Conservation (phyloP, 2,888 invertebrate genomes). For the Eucriotettix oculatus region DNA sequence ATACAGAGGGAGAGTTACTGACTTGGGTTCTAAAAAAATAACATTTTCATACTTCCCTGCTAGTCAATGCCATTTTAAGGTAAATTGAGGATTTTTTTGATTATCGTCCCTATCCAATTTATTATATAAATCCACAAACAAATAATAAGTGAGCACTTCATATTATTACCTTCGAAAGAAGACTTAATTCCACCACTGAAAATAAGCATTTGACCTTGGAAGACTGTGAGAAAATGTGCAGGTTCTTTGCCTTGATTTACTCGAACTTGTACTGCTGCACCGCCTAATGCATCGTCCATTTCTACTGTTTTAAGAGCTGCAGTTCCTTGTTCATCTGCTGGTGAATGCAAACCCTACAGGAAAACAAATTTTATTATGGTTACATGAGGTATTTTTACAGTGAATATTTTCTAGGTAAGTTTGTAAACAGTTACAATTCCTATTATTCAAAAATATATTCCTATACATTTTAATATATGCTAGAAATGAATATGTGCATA, state of each 20-base stretch:
- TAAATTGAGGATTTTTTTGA: not conserved
- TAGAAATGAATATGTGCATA: too few species aligned
- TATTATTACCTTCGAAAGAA: constrained; percentile 42
- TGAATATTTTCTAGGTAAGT: too few species aligned
- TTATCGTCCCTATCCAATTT: not conserved
- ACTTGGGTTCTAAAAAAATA: too few species aligned
- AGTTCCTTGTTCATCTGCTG: constrained; percentile 55
- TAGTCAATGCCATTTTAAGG: too few species aligned
- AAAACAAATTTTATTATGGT: too few species aligned
- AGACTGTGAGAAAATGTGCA: constrained; percentile 78
- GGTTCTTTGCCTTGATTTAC: constrained; percentile 82
- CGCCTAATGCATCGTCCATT: constrained; percentile 33
- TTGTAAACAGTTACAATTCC: too few species aligned
- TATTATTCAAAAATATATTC: too few species aligned
- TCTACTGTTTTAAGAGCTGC: constrained; percentile 37
- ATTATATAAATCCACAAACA: not conserved
- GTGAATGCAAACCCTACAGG: constrained; percentile 53
- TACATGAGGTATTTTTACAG: too few species aligned
- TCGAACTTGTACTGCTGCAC: constrained; percentile 42
- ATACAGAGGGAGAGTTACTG: too few species aligned
- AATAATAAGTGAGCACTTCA: not conserved
- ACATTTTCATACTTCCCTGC: too few species aligned
- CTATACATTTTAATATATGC: too few species aligned
- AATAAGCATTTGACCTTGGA: constrained; percentile 69
- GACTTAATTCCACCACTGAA: constrained; percentile 45